Evolutionary conservation across 1,140 invertebrate genomes (phyloP).

Genomic region (Charaxes varanes): DNA sequence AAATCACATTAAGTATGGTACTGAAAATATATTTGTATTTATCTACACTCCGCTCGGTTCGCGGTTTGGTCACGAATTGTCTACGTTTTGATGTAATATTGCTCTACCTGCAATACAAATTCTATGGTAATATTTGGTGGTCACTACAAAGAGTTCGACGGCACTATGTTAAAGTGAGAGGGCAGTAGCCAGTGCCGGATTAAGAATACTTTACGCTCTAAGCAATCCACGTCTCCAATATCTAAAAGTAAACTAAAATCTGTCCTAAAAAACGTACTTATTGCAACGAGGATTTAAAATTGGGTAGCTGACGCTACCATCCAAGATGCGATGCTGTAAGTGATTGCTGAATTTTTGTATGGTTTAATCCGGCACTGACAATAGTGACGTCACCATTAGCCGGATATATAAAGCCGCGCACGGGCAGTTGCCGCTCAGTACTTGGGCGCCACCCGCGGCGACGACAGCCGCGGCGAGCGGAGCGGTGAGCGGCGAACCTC

Average conservation of each 20-base stretch:
- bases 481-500: conserved; percentile 49
- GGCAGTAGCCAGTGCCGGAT: too few species aligned
- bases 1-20: conserved; percentile 63
- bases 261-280: too few species aligned
- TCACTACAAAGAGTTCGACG: conserved; percentile 11
- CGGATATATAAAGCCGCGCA: not conserved
- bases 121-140: conserved; percentile 23
- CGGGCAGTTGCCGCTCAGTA: conserved; percentile 34
- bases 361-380: too few species aligned
- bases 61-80: conserved; percentile 17
- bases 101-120: conserved; percentile 16
- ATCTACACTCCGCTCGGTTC: conserved; percentile 45
- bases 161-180: not conserved
- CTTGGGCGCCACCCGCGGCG: conserved; percentile 57
- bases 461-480: conserved; percentile 51
- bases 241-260: too few species aligned
- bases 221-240: too few species aligned
- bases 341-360: too few species aligned
- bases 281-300: too few species aligned
- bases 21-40: conserved; percentile 50
- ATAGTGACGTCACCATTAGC: conserved; percentile 1
- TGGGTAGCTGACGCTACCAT: too few species aligned
- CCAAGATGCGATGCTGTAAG: too few species aligned
- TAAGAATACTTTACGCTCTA: too few species aligned
- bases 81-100: conserved; percentile 24